Evolutionary conservation across 2,797 vertebrate species (phyloP).

Genomic region (Tympanoctomys barrerae): DNA sequence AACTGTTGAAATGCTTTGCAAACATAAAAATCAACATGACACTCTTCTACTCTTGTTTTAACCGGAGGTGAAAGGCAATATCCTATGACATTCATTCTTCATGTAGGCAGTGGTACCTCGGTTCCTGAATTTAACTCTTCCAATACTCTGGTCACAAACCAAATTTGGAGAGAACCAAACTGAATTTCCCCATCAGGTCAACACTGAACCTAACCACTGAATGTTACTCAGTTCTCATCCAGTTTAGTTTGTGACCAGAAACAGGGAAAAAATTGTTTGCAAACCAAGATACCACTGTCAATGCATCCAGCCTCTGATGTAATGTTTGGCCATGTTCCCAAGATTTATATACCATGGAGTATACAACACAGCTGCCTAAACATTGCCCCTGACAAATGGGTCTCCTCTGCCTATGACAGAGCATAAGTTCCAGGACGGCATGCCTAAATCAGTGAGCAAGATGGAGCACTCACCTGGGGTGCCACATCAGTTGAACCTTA

Average conservation of each 20-base stretch:
- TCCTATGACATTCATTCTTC: too few species aligned
- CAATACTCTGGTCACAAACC: not conserved
- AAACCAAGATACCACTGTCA: not conserved
- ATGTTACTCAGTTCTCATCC: not conserved
- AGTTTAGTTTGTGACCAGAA: not conserved
- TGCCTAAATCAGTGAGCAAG: too few species aligned
- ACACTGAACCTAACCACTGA: not conserved
- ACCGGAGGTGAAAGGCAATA: not conserved
- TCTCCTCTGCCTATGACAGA: not conserved
- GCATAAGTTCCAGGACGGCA: not conserved
- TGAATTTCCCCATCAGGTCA: not conserved
- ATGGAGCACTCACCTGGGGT: not conserved
- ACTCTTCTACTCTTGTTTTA: not conserved
- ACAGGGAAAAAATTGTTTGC: not conserved
- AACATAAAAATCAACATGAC: not conserved
- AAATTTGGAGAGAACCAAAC: not conserved
- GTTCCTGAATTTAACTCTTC: not conserved
- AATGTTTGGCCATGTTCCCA: rapidly evolving
- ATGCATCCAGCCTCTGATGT: not conserved
- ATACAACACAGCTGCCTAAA: not conserved
- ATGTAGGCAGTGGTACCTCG: not conserved
- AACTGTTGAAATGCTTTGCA: not conserved
- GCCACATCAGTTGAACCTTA: not conserved
- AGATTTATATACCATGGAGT: too few species aligned
- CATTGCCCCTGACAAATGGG: rapidly evolving